phyloP scores from a whole-genome alignment of 2,888 invertebrate species.

The Hypsopygia costalis region DNA sequence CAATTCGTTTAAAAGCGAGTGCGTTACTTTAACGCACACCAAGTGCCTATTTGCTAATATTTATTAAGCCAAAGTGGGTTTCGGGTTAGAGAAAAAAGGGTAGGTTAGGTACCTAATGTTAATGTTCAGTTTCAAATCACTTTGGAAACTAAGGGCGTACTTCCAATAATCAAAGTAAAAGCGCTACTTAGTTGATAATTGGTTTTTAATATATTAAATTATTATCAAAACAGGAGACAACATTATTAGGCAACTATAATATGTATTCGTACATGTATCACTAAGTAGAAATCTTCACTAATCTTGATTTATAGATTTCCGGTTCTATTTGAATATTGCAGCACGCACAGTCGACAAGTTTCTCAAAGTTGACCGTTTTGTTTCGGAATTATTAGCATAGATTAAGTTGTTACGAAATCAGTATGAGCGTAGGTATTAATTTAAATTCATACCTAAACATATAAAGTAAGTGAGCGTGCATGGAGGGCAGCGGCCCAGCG shows the following conservation, averaged over 20 bases:
- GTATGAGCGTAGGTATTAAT: constrained; percentile 56
- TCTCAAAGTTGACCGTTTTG: constrained; percentile 18
- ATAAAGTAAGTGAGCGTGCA: constrained; percentile 51
- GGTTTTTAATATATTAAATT: neutral
- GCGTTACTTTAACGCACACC: constrained; percentile 67
- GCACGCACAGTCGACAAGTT: constrained; percentile 25
- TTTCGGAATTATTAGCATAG: constrained; percentile 16
- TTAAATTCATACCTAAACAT: constrained; percentile 53
- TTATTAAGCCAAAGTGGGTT: constrained; percentile 55
- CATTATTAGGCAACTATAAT: constrained; percentile 37
- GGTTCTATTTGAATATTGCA: constrained; percentile 33
- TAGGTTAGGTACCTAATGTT: constrained; percentile 42
- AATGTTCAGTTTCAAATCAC: constrained; percentile 32
- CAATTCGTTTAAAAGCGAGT: constrained; percentile 79
- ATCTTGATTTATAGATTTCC: constrained; percentile 42
- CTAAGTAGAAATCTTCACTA: constrained; percentile 43
- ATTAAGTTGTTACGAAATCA: constrained; percentile 40
- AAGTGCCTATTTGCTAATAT: constrained; percentile 76
- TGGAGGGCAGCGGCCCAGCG: constrained; percentile 64
- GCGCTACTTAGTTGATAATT: neutral
- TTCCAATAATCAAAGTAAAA: neutral
- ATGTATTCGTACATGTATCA: constrained; percentile 32
- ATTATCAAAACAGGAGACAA: constrained; percentile 16
- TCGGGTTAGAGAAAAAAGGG: constrained; percentile 47
- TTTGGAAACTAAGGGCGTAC: constrained; percentile 3